These are phyloP conservation scores for Halictus ligatus DNA, from an alignment of 2,888 invertebrate species.

Conservation along the genomic window DNA sequence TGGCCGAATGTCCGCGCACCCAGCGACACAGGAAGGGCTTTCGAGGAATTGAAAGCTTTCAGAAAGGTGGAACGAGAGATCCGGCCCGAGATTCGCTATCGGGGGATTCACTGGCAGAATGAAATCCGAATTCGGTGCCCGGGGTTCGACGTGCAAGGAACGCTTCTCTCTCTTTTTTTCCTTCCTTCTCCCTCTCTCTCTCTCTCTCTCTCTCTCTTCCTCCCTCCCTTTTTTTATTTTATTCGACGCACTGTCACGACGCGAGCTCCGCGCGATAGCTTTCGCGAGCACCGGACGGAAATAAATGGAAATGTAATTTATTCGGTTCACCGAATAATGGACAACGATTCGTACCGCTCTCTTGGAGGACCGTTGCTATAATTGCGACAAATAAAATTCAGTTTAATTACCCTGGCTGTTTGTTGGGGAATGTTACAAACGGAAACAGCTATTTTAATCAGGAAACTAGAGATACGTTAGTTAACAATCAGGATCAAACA, in stretches of 20 bases:
- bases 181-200: background rate
- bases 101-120: constrained; percentile 44
- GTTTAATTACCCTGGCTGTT: background rate
- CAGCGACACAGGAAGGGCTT: constrained; percentile 34
- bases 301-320: background rate
- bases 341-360: background rate
- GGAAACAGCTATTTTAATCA: no score
- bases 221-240: background rate
- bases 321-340: background rate
- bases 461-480: no score
- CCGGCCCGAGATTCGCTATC: constrained; percentile 46
- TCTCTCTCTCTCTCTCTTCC: background rate
- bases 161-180: background rate
- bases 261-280: background rate
- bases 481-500: no score
- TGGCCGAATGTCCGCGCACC: constrained; percentile 57
- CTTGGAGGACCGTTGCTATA: background rate
- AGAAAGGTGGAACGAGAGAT: constrained; percentile 52
- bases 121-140: constrained; percentile 43
- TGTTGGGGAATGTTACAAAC: no score
- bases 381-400: background rate
- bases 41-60: constrained; percentile 64
- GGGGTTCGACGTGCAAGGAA: background rate
- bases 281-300: background rate
- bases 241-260: background rate